Evolutionary conservation across 2,797 vertebrate genomes (phyloP), one percentile per base, ranked within the genome.

Genomic region (Gymnothorax reevesii): DNA sequence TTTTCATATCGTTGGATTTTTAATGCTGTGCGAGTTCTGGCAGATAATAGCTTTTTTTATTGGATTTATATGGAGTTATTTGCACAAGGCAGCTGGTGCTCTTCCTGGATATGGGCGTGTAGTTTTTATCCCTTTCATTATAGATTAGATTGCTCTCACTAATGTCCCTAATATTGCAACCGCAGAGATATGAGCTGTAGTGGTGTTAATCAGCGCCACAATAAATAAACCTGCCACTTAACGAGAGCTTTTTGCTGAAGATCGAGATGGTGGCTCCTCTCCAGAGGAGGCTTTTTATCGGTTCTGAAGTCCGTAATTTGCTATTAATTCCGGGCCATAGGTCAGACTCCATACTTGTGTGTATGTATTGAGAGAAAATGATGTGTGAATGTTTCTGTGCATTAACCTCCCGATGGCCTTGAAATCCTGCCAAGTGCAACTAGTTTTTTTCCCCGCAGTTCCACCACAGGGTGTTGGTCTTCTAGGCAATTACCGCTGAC

Each of bases 281-380:
- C 73, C 22, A 33, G 69, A 73, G 54, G 49, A 79, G 9, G 27
- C 73, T 4, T 2, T n/a, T 20, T 79, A 54, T 79, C 20, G 4
- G 52, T 17, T 9, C 75, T 52, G 33, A 54, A 20, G 20, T 52
- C 75, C 22, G 52, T 79, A 54, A 79, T 85, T 22, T 33, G 73
- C 73, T 22, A 85, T 52, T 49, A 20, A 77, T 85, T 55, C 22
- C 27, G 52, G 84, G 84, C 27, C 82, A 33, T 15, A 75, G 22
- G 57, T 85, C 57, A 64, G 57, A 15, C 13, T 22, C 0, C 33
- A 9, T 79, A 4, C n/a, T 10, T 75, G 69, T 49, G 54, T 54
- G 20, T 59, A 6, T 22, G n/a, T 10, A 15, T 57, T 17, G 8
- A 12, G 33, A 42, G 42, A 15, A 49, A 52, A 64, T 17, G n/a